Percentiles rank a stretch among this genome's conserved stretches.
phyloP scores from a whole-genome alignment of 1,140 invertebrate species.

The Trichonephila clavata region DNA sequence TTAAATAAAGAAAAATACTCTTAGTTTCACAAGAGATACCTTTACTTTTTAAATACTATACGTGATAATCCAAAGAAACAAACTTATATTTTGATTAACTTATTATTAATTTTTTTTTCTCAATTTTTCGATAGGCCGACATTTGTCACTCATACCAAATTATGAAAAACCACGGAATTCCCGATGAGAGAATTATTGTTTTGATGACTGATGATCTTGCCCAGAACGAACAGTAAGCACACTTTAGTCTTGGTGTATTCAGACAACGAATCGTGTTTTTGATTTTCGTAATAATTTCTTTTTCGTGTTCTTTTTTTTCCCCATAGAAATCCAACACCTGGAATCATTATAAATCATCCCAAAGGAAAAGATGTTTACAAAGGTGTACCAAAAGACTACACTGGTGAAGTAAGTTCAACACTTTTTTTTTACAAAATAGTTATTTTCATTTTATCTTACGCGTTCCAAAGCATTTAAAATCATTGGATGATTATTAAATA shows the following conservation, averaged over 20 bases:
- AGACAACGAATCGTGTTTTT: not conserved
- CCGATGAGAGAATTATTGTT: conserved; percentile 84
- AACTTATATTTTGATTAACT: too few species aligned
- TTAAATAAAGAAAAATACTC: too few species aligned
- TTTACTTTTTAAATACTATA: too few species aligned
- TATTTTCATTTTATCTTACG: not conserved
- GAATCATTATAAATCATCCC: conserved; percentile 85
- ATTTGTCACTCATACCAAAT: conserved; percentile 86
- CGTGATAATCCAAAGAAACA: too few species aligned
- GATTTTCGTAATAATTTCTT: not conserved
- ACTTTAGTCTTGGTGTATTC: not conserved
- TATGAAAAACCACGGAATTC: conserved; percentile 83
- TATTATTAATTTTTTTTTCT: too few species aligned
- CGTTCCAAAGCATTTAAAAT: too few species aligned
- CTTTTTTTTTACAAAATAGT: not conserved
- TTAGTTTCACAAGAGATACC: too few species aligned
- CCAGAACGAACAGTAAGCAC: conserved; percentile 82
- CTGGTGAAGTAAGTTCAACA: conserved; percentile 80
- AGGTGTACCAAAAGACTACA: conserved; percentile 85
- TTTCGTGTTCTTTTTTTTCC: not conserved
- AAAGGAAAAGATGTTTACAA: conserved; percentile 84
- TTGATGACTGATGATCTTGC: conserved; percentile 87
- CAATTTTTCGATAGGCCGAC: conserved; percentile 82
- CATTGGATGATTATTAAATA: too few species aligned
- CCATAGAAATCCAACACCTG: conserved; percentile 84